Evolutionary conservation across 2,797 vertebrate species (phyloP).

Genomic region (Lepus oiostolus): DNA sequence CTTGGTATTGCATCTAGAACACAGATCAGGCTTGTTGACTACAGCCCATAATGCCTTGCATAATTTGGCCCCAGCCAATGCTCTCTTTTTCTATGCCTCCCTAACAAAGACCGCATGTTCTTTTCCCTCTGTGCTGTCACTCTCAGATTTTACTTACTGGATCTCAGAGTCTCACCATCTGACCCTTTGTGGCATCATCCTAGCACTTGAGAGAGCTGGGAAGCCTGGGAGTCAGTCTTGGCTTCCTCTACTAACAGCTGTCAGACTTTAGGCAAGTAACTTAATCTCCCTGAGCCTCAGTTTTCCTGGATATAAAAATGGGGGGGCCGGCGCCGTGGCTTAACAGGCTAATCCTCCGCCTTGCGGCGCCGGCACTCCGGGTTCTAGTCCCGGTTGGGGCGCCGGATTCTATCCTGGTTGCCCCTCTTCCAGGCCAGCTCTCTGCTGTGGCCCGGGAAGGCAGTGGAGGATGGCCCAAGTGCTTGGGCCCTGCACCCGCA

Average conservation of each 20-base stretch:
- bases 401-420: too few species aligned
- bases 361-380: too few species aligned
- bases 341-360: too few species aligned
- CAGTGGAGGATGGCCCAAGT: too few species aligned
- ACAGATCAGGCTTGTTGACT: not conserved
- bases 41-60: not conserved
- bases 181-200: not conserved
- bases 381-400: too few species aligned
- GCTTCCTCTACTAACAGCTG: not conserved
- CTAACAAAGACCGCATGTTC: not conserved
- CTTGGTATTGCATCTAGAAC: constrained; percentile 8
- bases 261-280: not conserved
- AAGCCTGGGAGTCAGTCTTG: not conserved
- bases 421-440: too few species aligned
- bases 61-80: not conserved
- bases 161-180: not conserved
- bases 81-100: not conserved
- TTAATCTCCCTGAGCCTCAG: not conserved
- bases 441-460: too few species aligned
- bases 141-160: not conserved
- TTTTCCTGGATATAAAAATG: not conserved
- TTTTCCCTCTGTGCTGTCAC: not conserved
- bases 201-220: not conserved
- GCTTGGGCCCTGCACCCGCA: too few species aligned
- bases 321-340: not conserved